A percentile compares a stretch with the other conserved stretches of the same genome.
Evolutionary conservation across 2,113 vertebrate species (phyloP).

Genomic region (Periophthalmus modestus): DNA sequence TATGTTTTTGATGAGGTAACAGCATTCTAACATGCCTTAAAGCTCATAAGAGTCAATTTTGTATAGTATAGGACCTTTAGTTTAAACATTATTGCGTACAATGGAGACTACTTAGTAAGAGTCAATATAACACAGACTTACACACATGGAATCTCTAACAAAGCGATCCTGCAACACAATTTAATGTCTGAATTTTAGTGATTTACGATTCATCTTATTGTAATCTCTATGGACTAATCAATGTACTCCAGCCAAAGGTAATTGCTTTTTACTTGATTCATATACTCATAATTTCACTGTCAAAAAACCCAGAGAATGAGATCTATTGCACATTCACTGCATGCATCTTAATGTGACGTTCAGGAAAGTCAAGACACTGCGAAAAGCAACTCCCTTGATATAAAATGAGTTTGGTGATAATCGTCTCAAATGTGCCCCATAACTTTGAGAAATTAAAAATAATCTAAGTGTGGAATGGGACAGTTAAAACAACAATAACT

Average conservation of each 20-base stretch:
- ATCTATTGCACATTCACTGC: constrained; percentile 4
- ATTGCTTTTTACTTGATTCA: constrained; percentile 29
- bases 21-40: too few species aligned
- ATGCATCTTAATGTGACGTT: constrained; percentile 8
- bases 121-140: background rate
- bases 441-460: constrained; percentile 4
- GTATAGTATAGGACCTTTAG: too few species aligned
- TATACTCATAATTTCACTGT: constrained; percentile 20
- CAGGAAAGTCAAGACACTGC: constrained; percentile 9
- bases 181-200: constrained; percentile 9
- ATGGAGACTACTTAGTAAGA: background rate
- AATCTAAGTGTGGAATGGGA: constrained; percentile 7
- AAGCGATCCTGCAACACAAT: background rate
- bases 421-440: constrained; percentile 29
- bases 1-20: too few species aligned
- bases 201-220: constrained; percentile 1
- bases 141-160: background rate
- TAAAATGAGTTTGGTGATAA: constrained; percentile 32
- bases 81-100: background rate
- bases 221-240: constrained; percentile 3
- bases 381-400: constrained; percentile 8
- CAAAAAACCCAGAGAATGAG: background rate
- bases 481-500: background rate
- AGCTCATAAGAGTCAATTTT: too few species aligned
- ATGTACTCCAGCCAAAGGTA: constrained; percentile 19